phyloP scores from a whole-genome alignment of 2,113 vertebrate genomes.

The Neopipo cinnamomea region DNA sequence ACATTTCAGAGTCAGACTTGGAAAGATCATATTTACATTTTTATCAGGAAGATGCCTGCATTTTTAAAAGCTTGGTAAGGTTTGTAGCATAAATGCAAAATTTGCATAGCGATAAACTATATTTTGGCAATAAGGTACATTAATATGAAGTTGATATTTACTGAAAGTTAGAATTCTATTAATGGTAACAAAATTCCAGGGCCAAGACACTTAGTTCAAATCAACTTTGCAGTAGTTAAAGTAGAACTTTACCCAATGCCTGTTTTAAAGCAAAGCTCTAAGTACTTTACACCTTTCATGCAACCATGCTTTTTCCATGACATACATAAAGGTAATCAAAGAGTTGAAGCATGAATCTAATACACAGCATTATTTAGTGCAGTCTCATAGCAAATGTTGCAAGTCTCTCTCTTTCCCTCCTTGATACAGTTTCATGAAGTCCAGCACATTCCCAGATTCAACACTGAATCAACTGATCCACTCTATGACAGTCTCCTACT shows the following conservation, averaged over 20 bases:
- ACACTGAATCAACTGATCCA: background rate
- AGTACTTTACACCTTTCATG: background rate
- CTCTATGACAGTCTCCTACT: background rate
- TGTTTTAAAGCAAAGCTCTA: background rate
- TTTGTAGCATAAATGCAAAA: background rate
- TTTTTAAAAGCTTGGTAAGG: background rate
- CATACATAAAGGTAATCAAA: background rate
- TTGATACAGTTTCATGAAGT: background rate
- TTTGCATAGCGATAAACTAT: background rate
- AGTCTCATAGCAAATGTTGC: background rate
- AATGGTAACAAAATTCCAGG: background rate
- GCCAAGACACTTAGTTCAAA: background rate
- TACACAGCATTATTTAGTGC: background rate
- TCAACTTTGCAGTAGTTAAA: background rate
- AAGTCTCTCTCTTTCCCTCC: background rate
- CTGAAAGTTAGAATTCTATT: background rate
- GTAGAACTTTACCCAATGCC: background rate
- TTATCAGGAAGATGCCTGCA: background rate
- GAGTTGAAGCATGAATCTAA: background rate
- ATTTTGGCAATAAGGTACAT: background rate
- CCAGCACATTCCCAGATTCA: background rate
- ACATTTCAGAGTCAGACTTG: background rate
- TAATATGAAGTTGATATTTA: background rate
- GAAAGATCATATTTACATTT: background rate
- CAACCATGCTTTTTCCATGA: background rate